Conservation (phyloP, 92 coral and sea anemone genomes). For the Heliopora coerulea region DNA sequence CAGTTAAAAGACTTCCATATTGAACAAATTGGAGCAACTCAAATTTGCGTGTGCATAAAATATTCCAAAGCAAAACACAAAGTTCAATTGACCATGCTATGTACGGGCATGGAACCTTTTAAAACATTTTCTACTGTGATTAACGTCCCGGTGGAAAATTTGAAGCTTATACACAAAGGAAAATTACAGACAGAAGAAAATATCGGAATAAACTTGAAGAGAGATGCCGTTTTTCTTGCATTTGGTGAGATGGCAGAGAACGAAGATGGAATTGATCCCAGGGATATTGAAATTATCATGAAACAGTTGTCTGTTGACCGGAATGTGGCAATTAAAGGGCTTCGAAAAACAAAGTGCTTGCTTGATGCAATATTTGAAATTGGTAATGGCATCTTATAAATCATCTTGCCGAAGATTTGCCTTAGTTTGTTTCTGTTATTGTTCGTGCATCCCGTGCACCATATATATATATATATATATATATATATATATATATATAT, state of each 20-base stretch:
- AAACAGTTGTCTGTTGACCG: slow-evolving; percentile 82
- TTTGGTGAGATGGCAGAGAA: slow-evolving; percentile 85
- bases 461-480: no score
- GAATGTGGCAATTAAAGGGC: slow-evolving; percentile 72
- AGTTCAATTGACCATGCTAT: slow-evolving; percentile 45
- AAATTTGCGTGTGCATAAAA: slow-evolving; percentile 48
- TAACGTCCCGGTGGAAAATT: slow-evolving; percentile 62
- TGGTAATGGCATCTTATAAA: slow-evolving; percentile 50
- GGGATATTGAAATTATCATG: slow-evolving; percentile 75
- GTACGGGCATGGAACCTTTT: slow-evolving; percentile 34
- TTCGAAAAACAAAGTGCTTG: slow-evolving; percentile 68
- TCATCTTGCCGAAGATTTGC: no score
- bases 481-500: no score
- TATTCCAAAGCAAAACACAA: slow-evolving; percentile 71
- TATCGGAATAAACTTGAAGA: slow-evolving; percentile 44
- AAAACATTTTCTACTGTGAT: slow-evolving; percentile 60
- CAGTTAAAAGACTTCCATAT: no score
- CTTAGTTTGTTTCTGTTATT: not conserved
- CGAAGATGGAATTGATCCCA: slow-evolving; percentile 77
- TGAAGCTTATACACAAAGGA: slow-evolving; percentile 86
- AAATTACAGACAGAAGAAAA: slow-evolving; percentile 61
- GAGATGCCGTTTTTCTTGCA: slow-evolving; percentile 73
- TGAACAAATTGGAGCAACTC: no score
- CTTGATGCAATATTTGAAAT: slow-evolving; percentile 90
- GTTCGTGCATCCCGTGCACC: no score